Base-by-base conservation (phyloP, 1,140 invertebrate species). In the Micrasema minimum region DNA sequence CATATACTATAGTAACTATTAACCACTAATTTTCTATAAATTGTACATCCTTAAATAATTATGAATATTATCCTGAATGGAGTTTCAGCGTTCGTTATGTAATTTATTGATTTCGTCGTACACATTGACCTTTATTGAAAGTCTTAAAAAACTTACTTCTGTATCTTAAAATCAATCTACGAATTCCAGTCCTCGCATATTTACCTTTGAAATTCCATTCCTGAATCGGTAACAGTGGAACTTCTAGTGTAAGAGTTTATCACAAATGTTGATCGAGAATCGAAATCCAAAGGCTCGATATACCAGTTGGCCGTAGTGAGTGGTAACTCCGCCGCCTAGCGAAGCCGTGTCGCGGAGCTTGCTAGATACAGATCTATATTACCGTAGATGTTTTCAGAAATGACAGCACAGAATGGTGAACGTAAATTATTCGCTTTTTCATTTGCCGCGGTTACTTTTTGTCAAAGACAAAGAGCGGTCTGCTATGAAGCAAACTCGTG, bases 381-480 rank as follows among this genome's bases (percentile, higher is more conserved):
- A 55, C 10, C 16, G 31, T 22, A 35, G 37, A 59, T 16, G 55
- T 59, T 59, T n/a, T 35, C 55, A 41, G 55, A 41, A 59, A 59
- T 38, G 55, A 59, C 55, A 59, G 16, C 20, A 18, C 37, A 12
- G 37, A 38, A 55, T 23, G 37, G 55, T 59, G 37, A 23, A 59
- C 37, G 55, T 59, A 38, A 43, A 59, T 59, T 59, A 59, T 59
- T 59, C 55, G 55, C 37, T 59, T 59, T 59, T 59, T 59, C 37
- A 41, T 59, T 59, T 59, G 55, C 37, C 55, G 35, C 55, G 37
- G 55, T 38, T 59, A 59, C 31, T 38, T 59, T 38, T 59, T 59
- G 14, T 59, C 37, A 59, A 59, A 59, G 55, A 43, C 37, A 59
- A 31, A 31, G 23, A 31, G 55, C 55, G 55, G 4, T 59, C 37